Conservation (phyloP, 2,113 vertebrate species). For the Hippoglossus stenolepis region DNA sequence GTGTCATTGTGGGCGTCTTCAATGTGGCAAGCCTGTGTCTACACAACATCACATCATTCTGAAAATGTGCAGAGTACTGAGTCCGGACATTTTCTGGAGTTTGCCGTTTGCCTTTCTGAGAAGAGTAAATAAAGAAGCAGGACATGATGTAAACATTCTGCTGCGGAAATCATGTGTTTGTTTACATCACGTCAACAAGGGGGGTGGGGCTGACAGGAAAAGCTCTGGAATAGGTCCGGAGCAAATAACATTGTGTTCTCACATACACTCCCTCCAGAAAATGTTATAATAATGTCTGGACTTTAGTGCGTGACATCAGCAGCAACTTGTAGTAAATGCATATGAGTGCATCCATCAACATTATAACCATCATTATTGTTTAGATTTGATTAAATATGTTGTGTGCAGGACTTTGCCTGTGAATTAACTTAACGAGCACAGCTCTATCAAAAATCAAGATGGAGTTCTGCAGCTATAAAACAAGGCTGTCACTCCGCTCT, state of each 20-base stretch:
- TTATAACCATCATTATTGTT: background rate
- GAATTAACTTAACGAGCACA: background rate
- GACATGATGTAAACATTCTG: too few relatives aligned
- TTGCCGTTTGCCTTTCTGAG: too few relatives aligned
- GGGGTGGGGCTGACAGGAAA: too few relatives aligned
- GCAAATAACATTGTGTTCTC: background rate
- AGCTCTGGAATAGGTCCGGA: too few relatives aligned
- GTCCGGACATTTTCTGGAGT: background rate
- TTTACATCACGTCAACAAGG: too few relatives aligned
- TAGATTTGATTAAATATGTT: background rate
- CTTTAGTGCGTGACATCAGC: too few relatives aligned
- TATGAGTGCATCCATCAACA: background rate
- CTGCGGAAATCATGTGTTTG: too few relatives aligned
- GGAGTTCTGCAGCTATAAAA: background rate
- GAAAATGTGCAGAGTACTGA: background rate
- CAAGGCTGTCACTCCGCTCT: background rate
- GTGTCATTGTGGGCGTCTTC: slow-evolving; percentile 17
- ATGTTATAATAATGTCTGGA: too few relatives aligned
- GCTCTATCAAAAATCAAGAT: background rate
- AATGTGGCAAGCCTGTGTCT: slow-evolving; percentile 1
- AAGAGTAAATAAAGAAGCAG: too few relatives aligned
- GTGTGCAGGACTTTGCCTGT: background rate
- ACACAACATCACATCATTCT: background rate
- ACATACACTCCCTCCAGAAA: too few relatives aligned
- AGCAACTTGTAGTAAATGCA: background rate